These are phyloP conservation scores for Drosophila setifemur DNA, from an alignment of 1,140 invertebrate genomes.

Conservation along the genomic window DNA sequence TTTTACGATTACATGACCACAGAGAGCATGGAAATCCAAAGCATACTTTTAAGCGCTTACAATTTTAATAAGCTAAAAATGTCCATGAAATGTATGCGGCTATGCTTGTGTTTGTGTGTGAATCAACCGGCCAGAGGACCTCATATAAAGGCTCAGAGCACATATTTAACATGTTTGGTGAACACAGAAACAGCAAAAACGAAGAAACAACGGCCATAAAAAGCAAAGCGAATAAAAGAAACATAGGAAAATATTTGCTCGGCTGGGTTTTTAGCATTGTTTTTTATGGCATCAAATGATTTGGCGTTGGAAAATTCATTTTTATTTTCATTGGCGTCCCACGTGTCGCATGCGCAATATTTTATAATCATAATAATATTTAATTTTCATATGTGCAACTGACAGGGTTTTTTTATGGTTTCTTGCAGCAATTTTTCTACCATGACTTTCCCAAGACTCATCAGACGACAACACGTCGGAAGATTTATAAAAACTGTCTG, in stretches of 20 bases:
- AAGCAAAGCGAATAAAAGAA: neutral
- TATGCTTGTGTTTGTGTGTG: constrained; percentile 2
- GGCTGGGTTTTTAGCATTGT: neutral
- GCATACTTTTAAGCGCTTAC: constrained; percentile 41
- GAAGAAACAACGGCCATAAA: neutral
- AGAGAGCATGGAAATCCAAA: constrained; percentile 27
- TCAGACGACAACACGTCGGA: constrained; percentile 76
- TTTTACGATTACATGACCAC: constrained; percentile 26
- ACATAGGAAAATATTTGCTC: constrained; percentile 4
- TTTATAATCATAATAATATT: constrained; percentile 33
- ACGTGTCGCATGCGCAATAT: constrained; percentile 19
- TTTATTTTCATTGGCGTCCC: constrained; percentile 2
- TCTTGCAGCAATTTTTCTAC: constrained; percentile 82
- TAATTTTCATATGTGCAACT: constrained; percentile 11
- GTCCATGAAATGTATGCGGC: constrained; percentile 37
- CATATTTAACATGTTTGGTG: constrained; percentile 40
- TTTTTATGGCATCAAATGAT: neutral
- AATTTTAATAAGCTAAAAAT: constrained; percentile 59
- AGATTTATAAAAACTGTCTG: constrained; percentile 82
- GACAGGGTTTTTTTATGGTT: constrained; percentile 10
- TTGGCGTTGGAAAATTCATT: constrained; percentile 16
- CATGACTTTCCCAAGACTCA: constrained; percentile 82
- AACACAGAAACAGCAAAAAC: constrained; percentile 7
- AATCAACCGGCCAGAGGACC: constrained; percentile 14
- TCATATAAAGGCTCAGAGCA: constrained; percentile 10